Conservation (phyloP, 2,113 vertebrate genomes). For the Pseudorasbora parva region DNA sequence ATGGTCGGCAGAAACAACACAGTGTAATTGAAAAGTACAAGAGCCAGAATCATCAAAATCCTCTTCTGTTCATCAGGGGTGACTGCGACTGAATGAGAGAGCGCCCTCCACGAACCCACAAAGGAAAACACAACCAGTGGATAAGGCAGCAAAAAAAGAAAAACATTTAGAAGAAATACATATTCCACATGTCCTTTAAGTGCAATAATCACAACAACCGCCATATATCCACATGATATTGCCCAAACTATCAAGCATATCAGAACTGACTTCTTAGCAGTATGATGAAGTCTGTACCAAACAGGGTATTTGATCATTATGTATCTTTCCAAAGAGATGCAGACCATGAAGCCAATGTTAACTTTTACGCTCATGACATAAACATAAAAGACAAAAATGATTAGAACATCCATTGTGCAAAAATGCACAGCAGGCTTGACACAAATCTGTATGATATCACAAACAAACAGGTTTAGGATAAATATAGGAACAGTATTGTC, state of each 20-base stretch:
- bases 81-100: conserved; percentile 32
- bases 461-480: conserved; percentile 47
- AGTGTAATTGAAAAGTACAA: conserved; percentile 44
- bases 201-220: background rate
- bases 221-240: background rate
- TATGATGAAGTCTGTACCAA: conserved; percentile 41
- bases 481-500: conserved; percentile 20
- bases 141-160: conserved; percentile 39
- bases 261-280: background rate
- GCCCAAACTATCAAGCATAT: conserved; percentile 31
- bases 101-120: conserved; percentile 33
- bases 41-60: conserved; percentile 39
- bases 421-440: conserved; percentile 24
- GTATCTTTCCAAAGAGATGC: conserved; percentile 47
- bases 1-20: conserved; percentile 42
- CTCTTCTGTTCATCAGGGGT: conserved; percentile 37
- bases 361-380: conserved; percentile 6
- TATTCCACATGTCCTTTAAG: background rate
- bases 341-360: conserved; percentile 48
- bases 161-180: background rate
- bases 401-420: background rate
- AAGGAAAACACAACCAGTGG: conserved; percentile 42
- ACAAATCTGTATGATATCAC: conserved; percentile 42
- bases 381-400: background rate
- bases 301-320: conserved; percentile 41